Evolutionary conservation across 2,888 invertebrate species (phyloP).

Genomic region (Drosophila dives): DNA sequence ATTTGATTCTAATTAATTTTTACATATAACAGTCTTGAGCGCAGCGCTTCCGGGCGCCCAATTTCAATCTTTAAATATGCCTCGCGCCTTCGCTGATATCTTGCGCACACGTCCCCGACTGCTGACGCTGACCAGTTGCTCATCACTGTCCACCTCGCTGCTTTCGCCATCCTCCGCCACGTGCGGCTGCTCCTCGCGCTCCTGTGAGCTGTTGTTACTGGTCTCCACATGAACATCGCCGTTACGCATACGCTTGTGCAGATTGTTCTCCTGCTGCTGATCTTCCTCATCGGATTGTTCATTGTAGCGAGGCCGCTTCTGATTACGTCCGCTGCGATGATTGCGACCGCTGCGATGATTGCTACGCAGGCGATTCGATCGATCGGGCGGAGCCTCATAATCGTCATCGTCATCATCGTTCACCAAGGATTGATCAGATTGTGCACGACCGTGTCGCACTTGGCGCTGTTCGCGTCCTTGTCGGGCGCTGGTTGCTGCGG

Average conservation of each 20-base stretch:
- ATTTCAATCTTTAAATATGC: conserved; percentile 86
- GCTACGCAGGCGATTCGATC: conserved; percentile 38
- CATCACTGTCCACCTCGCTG: conserved; percentile 74
- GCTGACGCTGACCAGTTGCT: conserved; percentile 87
- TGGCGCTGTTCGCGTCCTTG: conserved; percentile 54
- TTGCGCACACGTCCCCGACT: conserved; percentile 94
- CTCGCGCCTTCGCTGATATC: conserved; percentile 92
- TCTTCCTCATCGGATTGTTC: conserved; percentile 87
- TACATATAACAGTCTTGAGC: conserved; percentile 75
- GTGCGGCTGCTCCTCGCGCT: conserved; percentile 28
- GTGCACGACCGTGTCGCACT: conserved; percentile 54
- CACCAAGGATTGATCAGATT: conserved; percentile 63
- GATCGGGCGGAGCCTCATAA: conserved; percentile 63
- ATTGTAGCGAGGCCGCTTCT: conserved; percentile 87
- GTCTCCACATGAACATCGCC: conserved; percentile 52
- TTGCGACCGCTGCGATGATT: conserved; percentile 82
- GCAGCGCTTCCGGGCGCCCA: conserved; percentile 47
- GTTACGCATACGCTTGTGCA: conserved; percentile 64
- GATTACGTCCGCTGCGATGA: conserved; percentile 82
- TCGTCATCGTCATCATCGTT: conserved; percentile 81
- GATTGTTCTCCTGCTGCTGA: conserved; percentile 46
- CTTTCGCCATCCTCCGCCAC: conserved; percentile 48
- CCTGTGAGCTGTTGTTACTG: conserved; percentile 44
- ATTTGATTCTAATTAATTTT: conserved; percentile 65
- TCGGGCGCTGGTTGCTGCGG: conserved; percentile 40